phyloP scores from a whole-genome alignment of 2,113 vertebrate genomes.

The Perca schrenkii region DNA sequence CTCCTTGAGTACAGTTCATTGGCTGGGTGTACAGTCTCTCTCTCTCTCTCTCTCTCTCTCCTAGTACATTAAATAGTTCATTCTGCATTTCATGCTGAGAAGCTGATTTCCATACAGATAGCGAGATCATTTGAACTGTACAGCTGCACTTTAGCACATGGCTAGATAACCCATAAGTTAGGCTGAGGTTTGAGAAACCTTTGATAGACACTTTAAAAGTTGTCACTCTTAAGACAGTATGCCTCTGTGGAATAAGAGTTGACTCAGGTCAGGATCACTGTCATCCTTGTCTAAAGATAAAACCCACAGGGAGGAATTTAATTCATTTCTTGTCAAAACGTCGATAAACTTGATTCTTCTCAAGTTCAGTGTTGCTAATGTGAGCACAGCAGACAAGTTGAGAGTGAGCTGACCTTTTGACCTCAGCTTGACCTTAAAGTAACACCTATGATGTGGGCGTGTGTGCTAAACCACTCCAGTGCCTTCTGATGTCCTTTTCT shows the following conservation, averaged over 20 bases:
- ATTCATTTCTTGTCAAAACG: conserved; percentile 25
- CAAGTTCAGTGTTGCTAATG: background rate
- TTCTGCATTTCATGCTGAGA: conserved; percentile 51
- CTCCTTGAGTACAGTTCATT: conserved; percentile 21
- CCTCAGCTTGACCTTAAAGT: conserved; percentile 63
- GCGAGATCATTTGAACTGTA: conserved; percentile 64
- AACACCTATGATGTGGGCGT: conserved; percentile 61
- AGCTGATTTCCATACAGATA: conserved; percentile 57
- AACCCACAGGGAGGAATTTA: conserved; percentile 23
- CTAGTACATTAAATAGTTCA: conserved; percentile 30
- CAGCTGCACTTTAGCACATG: conserved; percentile 74
- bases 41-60: background rate
- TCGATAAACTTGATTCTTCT: conserved; percentile 21
- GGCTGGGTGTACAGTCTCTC: background rate
- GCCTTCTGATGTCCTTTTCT: conserved; percentile 82
- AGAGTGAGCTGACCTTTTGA: conserved; percentile 63
- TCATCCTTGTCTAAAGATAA: conserved; percentile 35
- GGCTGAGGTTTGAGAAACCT: conserved; percentile 28
- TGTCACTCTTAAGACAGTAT: conserved; percentile 31
- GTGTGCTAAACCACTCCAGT: conserved; percentile 79
- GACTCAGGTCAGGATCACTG: conserved; percentile 45
- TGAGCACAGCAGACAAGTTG: conserved; percentile 14
- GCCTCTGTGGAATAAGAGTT: conserved; percentile 17
- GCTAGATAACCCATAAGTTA: conserved; percentile 44
- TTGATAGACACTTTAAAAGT: conserved; percentile 52